Percentiles rank a stretch among this genome's conserved stretches.
Evolutionary conservation across 1,140 invertebrate species (phyloP).

Genomic region (Ridgeia piscesae): DNA sequence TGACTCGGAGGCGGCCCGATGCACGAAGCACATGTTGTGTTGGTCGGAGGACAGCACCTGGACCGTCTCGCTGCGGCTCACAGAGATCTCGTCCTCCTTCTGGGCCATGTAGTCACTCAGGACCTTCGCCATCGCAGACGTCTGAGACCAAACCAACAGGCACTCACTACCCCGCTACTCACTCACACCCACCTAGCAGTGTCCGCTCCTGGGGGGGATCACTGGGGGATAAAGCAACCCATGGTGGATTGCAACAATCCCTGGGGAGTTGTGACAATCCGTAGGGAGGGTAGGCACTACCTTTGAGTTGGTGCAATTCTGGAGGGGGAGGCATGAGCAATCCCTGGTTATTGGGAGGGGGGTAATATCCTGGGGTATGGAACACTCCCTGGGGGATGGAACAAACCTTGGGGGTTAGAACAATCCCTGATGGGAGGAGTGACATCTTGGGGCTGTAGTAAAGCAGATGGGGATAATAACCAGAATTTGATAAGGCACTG

Average conservation of each 20-base stretch:
- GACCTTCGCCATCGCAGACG: slow-evolving; percentile 35
- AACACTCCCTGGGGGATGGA: too few relatives aligned
- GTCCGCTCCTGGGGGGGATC: neutral
- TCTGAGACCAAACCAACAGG: neutral
- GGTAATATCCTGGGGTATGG: too few relatives aligned
- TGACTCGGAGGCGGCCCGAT: slow-evolving; percentile 51
- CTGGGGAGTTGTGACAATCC: too few relatives aligned
- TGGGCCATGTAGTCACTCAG: slow-evolving; percentile 58
- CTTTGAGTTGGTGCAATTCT: too few relatives aligned
- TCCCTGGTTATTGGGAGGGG: too few relatives aligned
- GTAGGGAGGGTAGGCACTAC: too few relatives aligned
- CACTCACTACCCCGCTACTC: neutral
- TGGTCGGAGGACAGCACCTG: slow-evolving; percentile 52
- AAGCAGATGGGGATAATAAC: neutral
- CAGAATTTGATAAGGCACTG: neutral
- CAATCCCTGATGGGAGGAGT: too few relatives aligned
- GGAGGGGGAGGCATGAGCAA: too few relatives aligned
- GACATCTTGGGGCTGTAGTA: too few relatives aligned
- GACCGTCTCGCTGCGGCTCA: slow-evolving; percentile 57
- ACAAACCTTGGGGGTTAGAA: too few relatives aligned
- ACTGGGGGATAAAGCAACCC: too few relatives aligned
- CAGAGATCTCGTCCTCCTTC: slow-evolving; percentile 59
- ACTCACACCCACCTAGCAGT: neutral
- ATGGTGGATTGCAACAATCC: neutral
- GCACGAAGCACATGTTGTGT: slow-evolving; percentile 55